Evolutionary conservation across 2,888 invertebrate species (phyloP).

Genomic region (Lasioglossum figueresi): DNA sequence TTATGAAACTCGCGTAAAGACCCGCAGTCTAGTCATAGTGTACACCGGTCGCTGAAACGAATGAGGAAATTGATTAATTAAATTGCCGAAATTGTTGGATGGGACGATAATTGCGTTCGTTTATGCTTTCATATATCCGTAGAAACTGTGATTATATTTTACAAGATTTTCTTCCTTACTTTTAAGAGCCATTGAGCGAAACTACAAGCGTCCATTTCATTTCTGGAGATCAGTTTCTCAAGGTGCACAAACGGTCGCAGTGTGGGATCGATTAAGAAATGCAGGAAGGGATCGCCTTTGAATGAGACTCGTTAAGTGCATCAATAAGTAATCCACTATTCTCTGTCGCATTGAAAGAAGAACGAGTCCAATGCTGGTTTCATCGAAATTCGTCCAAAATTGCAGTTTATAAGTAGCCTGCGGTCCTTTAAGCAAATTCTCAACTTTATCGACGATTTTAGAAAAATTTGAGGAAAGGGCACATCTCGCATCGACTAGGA

Average conservation of each 20-base stretch:
- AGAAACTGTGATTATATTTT: background rate
- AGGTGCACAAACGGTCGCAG: background rate
- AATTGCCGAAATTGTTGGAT: background rate
- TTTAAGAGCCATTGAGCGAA: background rate
- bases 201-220: background rate
- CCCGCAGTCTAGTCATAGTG: background rate
- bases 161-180: background rate
- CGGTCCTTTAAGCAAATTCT: background rate
- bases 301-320: background rate
- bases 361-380: background rate
- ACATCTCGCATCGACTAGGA: background rate
- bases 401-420: background rate
- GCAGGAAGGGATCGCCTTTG: background rate
- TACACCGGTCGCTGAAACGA: background rate
- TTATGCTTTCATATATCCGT: background rate
- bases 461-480: background rate
- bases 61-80: background rate
- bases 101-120: background rate
- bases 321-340: conserved; percentile 14
- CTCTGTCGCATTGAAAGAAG: background rate
- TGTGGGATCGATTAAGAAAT: background rate
- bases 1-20: background rate
- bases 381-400: background rate
- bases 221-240: background rate
- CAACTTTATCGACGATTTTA: background rate